Evolutionary conservation across 30 jellyfish, hydroid and myxozoan species (phyloP).

Genomic region (Turritopsis rubra): DNA sequence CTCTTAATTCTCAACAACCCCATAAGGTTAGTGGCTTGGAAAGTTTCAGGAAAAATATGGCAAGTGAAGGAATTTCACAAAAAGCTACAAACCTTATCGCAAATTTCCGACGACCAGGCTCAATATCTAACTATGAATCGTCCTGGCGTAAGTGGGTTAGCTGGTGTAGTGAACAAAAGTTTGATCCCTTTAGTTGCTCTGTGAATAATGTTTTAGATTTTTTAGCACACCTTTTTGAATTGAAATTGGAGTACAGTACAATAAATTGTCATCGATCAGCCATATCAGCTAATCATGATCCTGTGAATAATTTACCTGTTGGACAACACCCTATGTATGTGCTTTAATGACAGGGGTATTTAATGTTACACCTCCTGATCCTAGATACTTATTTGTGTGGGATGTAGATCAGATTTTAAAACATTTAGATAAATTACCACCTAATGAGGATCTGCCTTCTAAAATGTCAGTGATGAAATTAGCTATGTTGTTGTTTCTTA

Average conservation of each 20-base stretch:
- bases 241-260: conserved; percentile 17
- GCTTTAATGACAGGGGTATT: conserved; percentile 15
- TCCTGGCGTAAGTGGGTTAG: conserved; percentile 39
- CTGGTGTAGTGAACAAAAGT: conserved; percentile 30
- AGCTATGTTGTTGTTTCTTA: conserved; percentile 4
- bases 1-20: too few relatives aligned
- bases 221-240: conserved; percentile 2
- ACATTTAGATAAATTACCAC: background rate
- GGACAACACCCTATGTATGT: conserved; percentile 42
- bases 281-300: conserved; percentile 31
- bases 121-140: conserved; percentile 36
- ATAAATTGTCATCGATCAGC: conserved; percentile 36
- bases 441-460: conserved; percentile 16
- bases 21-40: too few relatives aligned
- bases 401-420: conserved; percentile 32
- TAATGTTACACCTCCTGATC: conserved; percentile 8
- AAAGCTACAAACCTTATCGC: conserved; percentile 35
- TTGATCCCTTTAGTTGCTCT: conserved; percentile 29
- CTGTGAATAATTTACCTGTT: conserved; percentile 20
- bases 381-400: conserved; percentile 11
- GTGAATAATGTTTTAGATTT: background rate
- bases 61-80: conserved; percentile 20
- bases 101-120: conserved; percentile 28
- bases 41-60: conserved; percentile 24
- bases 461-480: conserved; percentile 21